Percentiles rank a stretch among this genome's conserved stretches.
Evolutionary conservation across 2,888 invertebrate genomes (phyloP).

Genomic region (Arge pagana): DNA sequence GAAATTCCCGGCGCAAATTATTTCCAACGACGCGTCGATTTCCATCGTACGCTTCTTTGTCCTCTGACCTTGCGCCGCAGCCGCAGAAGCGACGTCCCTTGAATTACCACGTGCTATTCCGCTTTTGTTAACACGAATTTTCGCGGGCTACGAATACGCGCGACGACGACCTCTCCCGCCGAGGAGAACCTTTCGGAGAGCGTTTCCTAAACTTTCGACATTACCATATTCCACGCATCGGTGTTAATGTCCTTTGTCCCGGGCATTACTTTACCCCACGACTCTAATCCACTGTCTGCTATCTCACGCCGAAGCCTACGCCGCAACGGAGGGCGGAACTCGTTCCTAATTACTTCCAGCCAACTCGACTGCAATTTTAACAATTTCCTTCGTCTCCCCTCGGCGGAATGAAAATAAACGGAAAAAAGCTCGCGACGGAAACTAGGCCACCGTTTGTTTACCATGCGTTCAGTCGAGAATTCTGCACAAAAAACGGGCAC

Average conservation of each 20-base stretch:
- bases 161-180: background rate
- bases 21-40: too few relatives aligned
- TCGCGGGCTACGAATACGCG: background rate
- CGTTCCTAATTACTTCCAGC: too few relatives aligned
- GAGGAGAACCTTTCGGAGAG: background rate
- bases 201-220: slow-evolving; percentile 22
- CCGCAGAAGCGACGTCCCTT: slow-evolving; percentile 1
- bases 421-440: too few relatives aligned
- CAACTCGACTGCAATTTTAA: too few relatives aligned
- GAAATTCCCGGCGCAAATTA: too few relatives aligned
- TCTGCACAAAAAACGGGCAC: too few relatives aligned
- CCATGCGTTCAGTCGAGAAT: too few relatives aligned
- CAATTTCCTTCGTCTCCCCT: too few relatives aligned
- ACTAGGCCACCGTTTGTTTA: too few relatives aligned
- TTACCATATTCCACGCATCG: slow-evolving; percentile 41
- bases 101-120: slow-evolving; percentile 9
- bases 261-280: slow-evolving; percentile 10
- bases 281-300: slow-evolving; percentile 9
- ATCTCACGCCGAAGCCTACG: background rate
- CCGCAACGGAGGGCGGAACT: background rate
- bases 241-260: slow-evolving; percentile 23
- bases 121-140: slow-evolving; percentile 20
- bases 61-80: slow-evolving; percentile 8
- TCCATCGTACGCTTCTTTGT: slow-evolving; percentile 1
- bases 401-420: too few relatives aligned